phyloP scores from a whole-genome alignment of 2,888 invertebrate species.

The Palloptera scutellata region DNA sequence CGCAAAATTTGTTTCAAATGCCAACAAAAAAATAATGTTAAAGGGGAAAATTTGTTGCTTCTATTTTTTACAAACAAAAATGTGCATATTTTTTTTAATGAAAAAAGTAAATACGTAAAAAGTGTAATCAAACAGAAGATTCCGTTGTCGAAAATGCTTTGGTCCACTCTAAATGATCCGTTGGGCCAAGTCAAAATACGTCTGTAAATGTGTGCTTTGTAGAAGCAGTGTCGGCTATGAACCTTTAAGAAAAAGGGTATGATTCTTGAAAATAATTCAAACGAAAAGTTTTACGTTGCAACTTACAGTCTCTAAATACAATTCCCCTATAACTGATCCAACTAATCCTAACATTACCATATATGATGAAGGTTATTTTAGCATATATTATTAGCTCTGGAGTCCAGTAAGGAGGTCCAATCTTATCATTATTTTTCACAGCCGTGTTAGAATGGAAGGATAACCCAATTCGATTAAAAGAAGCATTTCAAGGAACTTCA shows the following conservation, averaged over 20 bases:
- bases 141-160: slow-evolving; percentile 7
- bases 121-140: slow-evolving; percentile 25
- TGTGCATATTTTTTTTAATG: slow-evolving; percentile 17
- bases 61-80: slow-evolving; percentile 8
- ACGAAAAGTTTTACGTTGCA: too few relatives aligned
- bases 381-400: too few relatives aligned
- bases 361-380: too few relatives aligned
- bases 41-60: slow-evolving; percentile 34
- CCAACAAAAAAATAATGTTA: slow-evolving; percentile 36
- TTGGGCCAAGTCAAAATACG: slow-evolving; percentile 39
- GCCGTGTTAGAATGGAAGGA: too few relatives aligned
- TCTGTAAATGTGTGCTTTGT: neutral
- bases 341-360: too few relatives aligned
- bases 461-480: too few relatives aligned
- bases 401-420: too few relatives aligned
- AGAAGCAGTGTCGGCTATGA: neutral
- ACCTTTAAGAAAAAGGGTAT: neutral
- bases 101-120: slow-evolving; percentile 35
- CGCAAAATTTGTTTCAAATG: slow-evolving; percentile 25
- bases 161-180: slow-evolving; percentile 54
- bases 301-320: too few relatives aligned
- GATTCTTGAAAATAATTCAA: too few relatives aligned
- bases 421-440: too few relatives aligned
- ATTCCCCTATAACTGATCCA: too few relatives aligned
- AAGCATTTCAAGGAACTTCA: too few relatives aligned